Conservation (phyloP, 2,797 vertebrate genomes). For the Furcifer pardalis region DNA sequence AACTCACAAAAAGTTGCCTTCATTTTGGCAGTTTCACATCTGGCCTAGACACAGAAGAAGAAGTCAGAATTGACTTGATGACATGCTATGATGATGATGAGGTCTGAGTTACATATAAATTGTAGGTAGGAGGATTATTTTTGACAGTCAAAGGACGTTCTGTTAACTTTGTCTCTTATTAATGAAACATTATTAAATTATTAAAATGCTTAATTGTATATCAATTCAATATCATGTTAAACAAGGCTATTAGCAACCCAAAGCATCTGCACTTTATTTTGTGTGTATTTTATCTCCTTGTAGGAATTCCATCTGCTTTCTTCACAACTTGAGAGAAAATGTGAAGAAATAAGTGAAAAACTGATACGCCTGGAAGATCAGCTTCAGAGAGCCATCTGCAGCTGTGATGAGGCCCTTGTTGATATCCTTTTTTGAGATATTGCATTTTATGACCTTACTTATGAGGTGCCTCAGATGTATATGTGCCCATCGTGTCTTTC, state of each 20-base stretch:
- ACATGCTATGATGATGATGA: no score
- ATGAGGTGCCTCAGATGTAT: no score
- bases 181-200: not conserved
- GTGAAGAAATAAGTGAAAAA: slow-evolving; percentile 84
- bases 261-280: slow-evolving; percentile 35
- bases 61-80: no score
- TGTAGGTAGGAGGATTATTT: not conserved
- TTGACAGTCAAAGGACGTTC: not conserved
- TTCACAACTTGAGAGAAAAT: slow-evolving; percentile 83
- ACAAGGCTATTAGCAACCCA: slow-evolving; percentile 14
- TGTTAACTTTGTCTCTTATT: no score
- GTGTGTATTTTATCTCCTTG: slow-evolving; percentile 46
- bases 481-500: no score
- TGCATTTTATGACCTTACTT: not conserved
- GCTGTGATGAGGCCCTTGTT: slow-evolving; percentile 81
- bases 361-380: slow-evolving; percentile 86
- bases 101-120: no score
- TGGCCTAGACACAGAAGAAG: no score
- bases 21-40: no score
- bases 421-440: slow-evolving; percentile 86
- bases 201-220: not conserved
- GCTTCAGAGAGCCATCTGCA: slow-evolving; percentile 79
- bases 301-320: slow-evolving; percentile 72
- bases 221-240: slow-evolving; percentile 43
- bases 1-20: no score